Conservation (phyloP, 2,113 vertebrate species). For the Gopherus flavomarginatus region DNA sequence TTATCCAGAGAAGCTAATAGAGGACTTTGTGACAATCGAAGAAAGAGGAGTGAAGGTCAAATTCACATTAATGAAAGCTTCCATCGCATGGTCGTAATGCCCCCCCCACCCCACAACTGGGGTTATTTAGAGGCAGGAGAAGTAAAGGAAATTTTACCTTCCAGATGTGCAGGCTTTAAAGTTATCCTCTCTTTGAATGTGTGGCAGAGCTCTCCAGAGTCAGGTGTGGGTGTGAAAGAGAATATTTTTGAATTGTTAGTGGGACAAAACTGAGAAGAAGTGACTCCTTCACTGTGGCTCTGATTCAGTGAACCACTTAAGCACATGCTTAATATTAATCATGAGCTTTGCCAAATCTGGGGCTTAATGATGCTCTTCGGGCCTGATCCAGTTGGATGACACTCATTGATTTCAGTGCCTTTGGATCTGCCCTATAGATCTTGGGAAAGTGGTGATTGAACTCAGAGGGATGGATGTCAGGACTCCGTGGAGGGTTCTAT, state of each 20-base stretch:
- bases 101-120: not conserved
- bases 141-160: not conserved
- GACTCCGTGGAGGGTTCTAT: not conserved
- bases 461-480: not conserved
- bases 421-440: not conserved
- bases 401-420: not conserved
- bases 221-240: not conserved
- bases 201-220: not conserved
- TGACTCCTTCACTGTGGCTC: not conserved
- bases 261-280: not conserved
- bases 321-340: rapidly evolving
- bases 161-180: not conserved
- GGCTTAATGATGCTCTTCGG: not conserved
- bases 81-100: constrained; percentile 19
- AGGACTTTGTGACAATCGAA: constrained; percentile 32
- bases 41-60: constrained; percentile 39
- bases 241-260: not conserved
- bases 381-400: not conserved
- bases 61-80: constrained; percentile 59
- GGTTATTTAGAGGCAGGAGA: constrained; percentile 5
- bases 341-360: not conserved
- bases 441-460: not conserved
- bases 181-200: not conserved
- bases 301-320: not conserved
- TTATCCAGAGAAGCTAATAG: constrained; percentile 38